phyloP scores from a whole-genome alignment of 1,140 invertebrate species.

The Pantala flavescens region DNA sequence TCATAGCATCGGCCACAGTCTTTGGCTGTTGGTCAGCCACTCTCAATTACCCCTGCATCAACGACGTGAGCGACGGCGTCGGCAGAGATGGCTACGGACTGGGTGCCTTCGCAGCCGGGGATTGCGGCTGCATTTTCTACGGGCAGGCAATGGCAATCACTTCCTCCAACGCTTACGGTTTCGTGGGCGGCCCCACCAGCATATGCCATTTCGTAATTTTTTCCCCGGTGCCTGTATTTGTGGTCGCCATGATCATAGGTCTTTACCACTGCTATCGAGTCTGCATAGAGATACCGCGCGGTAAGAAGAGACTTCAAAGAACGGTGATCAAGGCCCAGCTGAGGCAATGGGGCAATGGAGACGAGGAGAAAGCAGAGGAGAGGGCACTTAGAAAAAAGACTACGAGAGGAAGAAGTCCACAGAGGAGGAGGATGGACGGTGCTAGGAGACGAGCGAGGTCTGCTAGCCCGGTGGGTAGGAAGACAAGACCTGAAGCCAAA shows the following conservation, averaged over 20 bases:
- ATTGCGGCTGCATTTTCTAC: slow-evolving; percentile 56
- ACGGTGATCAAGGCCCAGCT: not conserved
- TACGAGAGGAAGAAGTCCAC: not conserved
- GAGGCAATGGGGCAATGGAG: not conserved
- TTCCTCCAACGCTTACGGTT: slow-evolving; percentile 35
- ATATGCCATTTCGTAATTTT: slow-evolving; percentile 51
- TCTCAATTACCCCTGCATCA: slow-evolving; percentile 4
- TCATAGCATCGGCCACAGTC: not conserved
- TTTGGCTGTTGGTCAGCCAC: not conserved
- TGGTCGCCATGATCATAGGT: slow-evolving; percentile 44
- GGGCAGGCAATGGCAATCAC: slow-evolving; percentile 37
- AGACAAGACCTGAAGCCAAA: slow-evolving; percentile 24
- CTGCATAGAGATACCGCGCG: slow-evolving; percentile 35
- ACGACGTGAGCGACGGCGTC: not conserved
- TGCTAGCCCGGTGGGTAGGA: not conserved
- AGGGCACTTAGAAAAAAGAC: not conserved
- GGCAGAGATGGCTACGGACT: not conserved
- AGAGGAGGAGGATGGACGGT: not conserved
- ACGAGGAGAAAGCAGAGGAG: not conserved
- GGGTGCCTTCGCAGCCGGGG: slow-evolving; percentile 32
- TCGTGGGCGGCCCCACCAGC: slow-evolving; percentile 51
- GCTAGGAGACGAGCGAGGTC: not conserved
- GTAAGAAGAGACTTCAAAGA: not conserved
- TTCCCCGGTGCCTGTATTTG: slow-evolving; percentile 42
- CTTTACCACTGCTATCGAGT: slow-evolving; percentile 54